Base-by-base conservation (phyloP, 2,113 vertebrate species). In the rabbit (Oryctolagus cuniculus) region DNA sequence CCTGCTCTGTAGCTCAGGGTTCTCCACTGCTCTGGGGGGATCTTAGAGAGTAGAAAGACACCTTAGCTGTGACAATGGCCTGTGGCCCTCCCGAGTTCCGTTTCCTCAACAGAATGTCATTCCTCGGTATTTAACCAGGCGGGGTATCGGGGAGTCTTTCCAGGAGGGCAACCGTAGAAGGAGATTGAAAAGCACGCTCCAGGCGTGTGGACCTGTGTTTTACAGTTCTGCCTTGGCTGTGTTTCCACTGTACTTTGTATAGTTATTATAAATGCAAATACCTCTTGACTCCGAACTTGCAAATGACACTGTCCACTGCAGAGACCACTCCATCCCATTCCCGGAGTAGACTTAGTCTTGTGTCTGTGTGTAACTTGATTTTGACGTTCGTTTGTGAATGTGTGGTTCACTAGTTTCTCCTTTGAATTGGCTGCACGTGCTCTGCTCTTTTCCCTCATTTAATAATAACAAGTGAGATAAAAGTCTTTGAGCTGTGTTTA, bases 391-490 rank as follows among this genome's bases (percentile, higher is more conserved):
- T 80, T 75, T 84, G n/a, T 74, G 70, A 79, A 80, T 89, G 73
- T 83, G 1, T 63, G 15, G 12, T 63, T 90, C 87, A 86, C 87
- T 77, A 63, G 73, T 87, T 94, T 89, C 55, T 87, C 36, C 31
- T 81, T 34, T 67, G 38, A 93, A 78, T 70, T 88, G 3, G 16
- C 75, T 86, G 58, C 85, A 19, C 6, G 55, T 91, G 12, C 87
- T 78, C 27, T 82, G 19, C 10, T 36, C 72, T 8, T 58, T 80
- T 74, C 51, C 34, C 19, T 95, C 27, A 69, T 69, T 78, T 79
- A 96, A 55, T 93, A 89, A 66, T 75, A 29, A 81, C 49, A 8
- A 53, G 10, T 74, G 92, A 78, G 74, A 55, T 66, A 75, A 44
- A 89, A 73, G 83, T 75, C 66, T 74, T 89, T 67, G 25, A 69